Evolutionary conservation across 2,797 vertebrate genomes (phyloP).

Genomic region (Pantherophis alleghaniensis): DNA sequence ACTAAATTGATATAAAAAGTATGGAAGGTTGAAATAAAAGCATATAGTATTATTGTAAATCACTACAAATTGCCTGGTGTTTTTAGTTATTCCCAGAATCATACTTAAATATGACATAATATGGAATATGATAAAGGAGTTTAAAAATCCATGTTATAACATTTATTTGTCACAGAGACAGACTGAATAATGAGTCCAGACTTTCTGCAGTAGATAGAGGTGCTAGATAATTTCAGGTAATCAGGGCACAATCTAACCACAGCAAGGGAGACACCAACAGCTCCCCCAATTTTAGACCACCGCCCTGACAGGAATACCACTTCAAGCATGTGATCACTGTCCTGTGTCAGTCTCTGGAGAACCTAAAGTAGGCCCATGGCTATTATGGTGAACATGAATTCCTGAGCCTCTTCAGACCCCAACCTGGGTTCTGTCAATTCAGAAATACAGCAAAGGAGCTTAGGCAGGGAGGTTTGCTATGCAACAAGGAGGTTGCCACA

Average conservation of each 20-base stretch:
- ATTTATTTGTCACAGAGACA: neutral
- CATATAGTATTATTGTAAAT: neutral
- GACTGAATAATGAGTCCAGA: neutral
- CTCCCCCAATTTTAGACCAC: neutral
- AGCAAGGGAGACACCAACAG: neutral
- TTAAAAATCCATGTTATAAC: neutral
- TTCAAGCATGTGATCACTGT: neutral
- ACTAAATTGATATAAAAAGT: neutral
- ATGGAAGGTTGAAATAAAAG: neutral
- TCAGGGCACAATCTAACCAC: neutral
- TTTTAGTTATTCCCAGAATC: fast-evolving
- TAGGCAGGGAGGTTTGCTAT: neutral
- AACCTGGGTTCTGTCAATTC: neutral
- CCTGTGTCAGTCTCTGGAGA: neutral
- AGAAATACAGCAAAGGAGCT: neutral
- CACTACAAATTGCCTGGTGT: neutral
- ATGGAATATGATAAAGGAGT: neutral
- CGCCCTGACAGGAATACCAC: neutral
- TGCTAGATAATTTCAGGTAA: neutral
- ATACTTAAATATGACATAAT: neutral
- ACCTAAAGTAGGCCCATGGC: neutral
- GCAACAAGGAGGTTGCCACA: neutral
- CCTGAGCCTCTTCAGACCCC: neutral
- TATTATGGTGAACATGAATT: neutral
- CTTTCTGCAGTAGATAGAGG: neutral